Base-by-base conservation (phyloP, 2,797 vertebrate genomes). In the Helostoma temminkii region DNA sequence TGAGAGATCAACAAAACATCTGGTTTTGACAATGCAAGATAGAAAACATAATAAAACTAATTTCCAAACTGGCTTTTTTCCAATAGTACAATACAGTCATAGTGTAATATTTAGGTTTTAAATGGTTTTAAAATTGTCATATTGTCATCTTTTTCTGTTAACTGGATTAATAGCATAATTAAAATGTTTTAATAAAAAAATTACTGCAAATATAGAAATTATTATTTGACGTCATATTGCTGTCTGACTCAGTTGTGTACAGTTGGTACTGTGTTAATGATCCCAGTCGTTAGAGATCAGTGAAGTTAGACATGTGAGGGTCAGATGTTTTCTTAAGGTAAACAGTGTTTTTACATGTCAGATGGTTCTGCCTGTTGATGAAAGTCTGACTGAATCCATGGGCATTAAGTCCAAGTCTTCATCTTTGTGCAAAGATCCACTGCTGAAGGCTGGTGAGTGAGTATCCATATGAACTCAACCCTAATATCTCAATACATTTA, bases 331-430 rank as follows among this genome's bases (percentile, higher is more conserved):
- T 39, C 45, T 58, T 47, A 15, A 14, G n/a, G 15, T 16, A 56
- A 28, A 68, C 8, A 19, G 65, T 12, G 22, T 69, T 2, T 1
- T 24, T 54, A 0, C 61, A 4, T 66, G 19, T 85, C 60, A 99
- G 98, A 99, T 96, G 92, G 96, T 99, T 57, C 93, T 99, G 48
- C 95, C 97, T 1, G 97, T 99, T 49, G 98, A 99, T 56, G 98
- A 98, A 92, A 99, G 98, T 84, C 91, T 99, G 89, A 98, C 97
- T 2, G 97, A 97, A 87, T 96, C 97, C 2, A 88, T 95, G 91
- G 95, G 95, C 85, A 95, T 98, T 48, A 95, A 96, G 85, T 95
- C 96, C 74, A 98, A 96, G 84, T 97, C 98, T 6, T 96, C 96
- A 49, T 98, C 98, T 3, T 83, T 99, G 80, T 91, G 97, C 84